Evolutionary conservation across 2,888 invertebrate species (phyloP), one percentile per base, ranked within the genome.

Genomic region (Brachyptera risi): DNA sequence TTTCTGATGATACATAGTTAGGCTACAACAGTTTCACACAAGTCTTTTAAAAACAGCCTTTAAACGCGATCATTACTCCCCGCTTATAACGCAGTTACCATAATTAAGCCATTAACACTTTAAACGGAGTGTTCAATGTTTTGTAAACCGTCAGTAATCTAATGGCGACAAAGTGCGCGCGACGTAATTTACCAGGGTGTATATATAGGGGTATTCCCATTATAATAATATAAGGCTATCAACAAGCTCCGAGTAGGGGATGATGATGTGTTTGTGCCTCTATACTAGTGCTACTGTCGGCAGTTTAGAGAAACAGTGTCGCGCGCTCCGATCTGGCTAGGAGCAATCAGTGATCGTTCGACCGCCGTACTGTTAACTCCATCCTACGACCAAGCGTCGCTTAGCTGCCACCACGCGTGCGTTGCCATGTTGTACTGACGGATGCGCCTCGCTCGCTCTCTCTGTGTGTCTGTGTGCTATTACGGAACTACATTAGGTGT

Each of bases 181-280:
- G 47, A 63, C 60, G 64, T 64, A 64, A 64, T 64, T 64, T 62
- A 62, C 62, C 40, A 42, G 56, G 35, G 56, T n/a, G n/a, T n/a
- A n/a, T n/a, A n/a, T n/a, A 40, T 17, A 27, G 58, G 62, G 59
- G 60, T 54, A 44, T 44, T 59, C n/a, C 62, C 63, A 63, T 63
- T 63, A n/a, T n/a, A n/a, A n/a, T n/a, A n/a, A 63, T 63, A 59
- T 58, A 50, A 58, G 62, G 62, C 64, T 60, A 64, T 64, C 64
- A 64, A 62, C 64, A 64, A 64, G 64, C 62, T 59, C 54, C 60
- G 61, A n/a, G 58, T 62, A 61, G 51, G 40, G 59, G 63, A 63
- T 63, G 63, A 63, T 63, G 63, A 63, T 63, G 60, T 63, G 63
- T 63, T 63, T 63, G 63, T 58, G 61, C 4, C 40, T 13, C 40